phyloP scores from a whole-genome alignment of 2,113 vertebrate species.

The Nycticebus coucang region DNA sequence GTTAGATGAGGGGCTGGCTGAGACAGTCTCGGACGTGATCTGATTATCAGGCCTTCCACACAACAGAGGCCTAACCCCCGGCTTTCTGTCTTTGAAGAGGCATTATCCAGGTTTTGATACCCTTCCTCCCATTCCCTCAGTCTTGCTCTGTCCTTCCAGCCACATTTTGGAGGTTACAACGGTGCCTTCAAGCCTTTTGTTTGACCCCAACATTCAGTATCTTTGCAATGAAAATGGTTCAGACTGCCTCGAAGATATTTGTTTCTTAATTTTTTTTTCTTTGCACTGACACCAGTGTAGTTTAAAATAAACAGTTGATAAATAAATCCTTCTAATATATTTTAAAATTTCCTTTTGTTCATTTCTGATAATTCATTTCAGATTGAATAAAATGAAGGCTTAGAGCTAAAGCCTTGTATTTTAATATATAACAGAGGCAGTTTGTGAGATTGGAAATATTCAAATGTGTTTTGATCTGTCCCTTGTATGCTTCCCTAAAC shows the following conservation, averaged over 20 bases:
- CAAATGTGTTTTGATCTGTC: neutral
- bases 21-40: neutral
- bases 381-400: conserved; percentile 14
- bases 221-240: conserved; percentile 30
- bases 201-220: neutral
- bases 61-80: neutral
- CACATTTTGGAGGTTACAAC: neutral
- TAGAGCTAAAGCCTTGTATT: conserved; percentile 18
- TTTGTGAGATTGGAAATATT: conserved; percentile 2
- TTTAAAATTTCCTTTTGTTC: neutral
- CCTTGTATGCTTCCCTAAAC: neutral
- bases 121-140: neutral
- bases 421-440: neutral
- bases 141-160: neutral
- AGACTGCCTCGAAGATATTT: neutral
- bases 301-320: conserved; percentile 44
- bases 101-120: neutral
- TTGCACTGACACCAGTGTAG: neutral
- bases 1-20: neutral
- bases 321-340: neutral
- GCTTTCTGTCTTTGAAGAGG: neutral
- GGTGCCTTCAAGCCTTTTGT: neutral
- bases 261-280: neutral
- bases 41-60: no score
- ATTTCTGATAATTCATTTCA: neutral